Conservation (phyloP, 2,113 vertebrate species). For the Desmodus rotundus region DNA sequence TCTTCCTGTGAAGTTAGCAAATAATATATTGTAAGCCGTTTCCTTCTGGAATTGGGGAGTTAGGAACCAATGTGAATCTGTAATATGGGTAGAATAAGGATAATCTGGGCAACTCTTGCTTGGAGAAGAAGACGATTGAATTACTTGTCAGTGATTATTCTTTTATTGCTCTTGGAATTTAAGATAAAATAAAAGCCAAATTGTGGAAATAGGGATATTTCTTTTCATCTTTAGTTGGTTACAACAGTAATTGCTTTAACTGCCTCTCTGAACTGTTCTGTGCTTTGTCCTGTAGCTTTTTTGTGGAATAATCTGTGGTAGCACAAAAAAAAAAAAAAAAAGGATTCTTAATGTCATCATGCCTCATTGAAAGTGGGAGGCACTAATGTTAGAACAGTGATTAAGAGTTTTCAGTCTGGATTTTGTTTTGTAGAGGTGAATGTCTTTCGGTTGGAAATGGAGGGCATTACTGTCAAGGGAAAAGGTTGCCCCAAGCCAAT, state of each 20-base stretch:
- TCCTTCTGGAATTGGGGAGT: neutral
- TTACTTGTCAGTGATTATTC: neutral
- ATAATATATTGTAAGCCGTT: neutral
- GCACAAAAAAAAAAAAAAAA: neutral
- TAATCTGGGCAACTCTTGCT: neutral
- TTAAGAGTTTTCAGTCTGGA: conserved; percentile 35
- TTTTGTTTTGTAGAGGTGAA: conserved; percentile 89
- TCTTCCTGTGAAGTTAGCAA: neutral
- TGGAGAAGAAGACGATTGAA: neutral
- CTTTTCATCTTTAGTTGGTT: neutral
- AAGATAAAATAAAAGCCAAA: neutral
- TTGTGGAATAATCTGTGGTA: neutral
- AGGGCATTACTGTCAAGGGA: conserved; percentile 95
- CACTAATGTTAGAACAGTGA: neutral
- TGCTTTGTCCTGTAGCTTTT: neutral
- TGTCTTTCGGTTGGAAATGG: conserved; percentile 91
- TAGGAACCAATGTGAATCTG: neutral
- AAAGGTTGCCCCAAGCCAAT: conserved; percentile 98
- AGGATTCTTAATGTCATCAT: neutral
- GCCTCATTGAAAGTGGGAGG: neutral
- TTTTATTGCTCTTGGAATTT: neutral
- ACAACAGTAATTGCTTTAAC: neutral
- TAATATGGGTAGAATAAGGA: neutral
- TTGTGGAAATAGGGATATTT: neutral
- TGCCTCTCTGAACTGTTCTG: neutral